Evolutionary conservation across 2,113 vertebrate species (phyloP).

Genomic region (Leptobrachium leishanense): DNA sequence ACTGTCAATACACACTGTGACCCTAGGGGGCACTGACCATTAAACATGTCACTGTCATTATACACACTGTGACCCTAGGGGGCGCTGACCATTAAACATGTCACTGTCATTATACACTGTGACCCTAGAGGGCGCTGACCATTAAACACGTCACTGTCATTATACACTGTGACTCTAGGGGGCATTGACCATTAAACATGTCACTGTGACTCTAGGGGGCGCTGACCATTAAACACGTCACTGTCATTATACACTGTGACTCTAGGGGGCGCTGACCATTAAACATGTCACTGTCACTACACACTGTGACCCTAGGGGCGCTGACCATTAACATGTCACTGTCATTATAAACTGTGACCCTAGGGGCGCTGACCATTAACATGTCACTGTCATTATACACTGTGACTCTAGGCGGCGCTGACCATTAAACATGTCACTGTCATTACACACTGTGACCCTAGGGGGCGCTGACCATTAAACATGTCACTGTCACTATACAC

Average conservation of each 20-base stretch:
- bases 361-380: not conserved
- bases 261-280: not conserved
- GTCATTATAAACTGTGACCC: not conserved
- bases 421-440: not conserved
- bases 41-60: too few relatives aligned
- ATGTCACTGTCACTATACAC: too few relatives aligned
- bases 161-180: not conserved
- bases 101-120: too few relatives aligned
- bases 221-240: not conserved
- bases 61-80: too few relatives aligned
- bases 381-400: not conserved
- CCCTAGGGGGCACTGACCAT: too few relatives aligned
- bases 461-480: too few relatives aligned
- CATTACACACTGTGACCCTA: not conserved
- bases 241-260: not conserved
- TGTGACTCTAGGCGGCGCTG: not conserved
- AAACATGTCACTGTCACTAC: not conserved
- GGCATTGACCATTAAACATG: not conserved
- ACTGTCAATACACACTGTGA: too few relatives aligned
- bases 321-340: not conserved
- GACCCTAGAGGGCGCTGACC: too few relatives aligned
- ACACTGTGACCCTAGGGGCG: not conserved
- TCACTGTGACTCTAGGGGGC: not conserved
- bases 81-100: too few relatives aligned
- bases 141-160: too few relatives aligned